Percentiles rank a stretch among this genome's conserved stretches.
phyloP scores from a whole-genome alignment of 2,797 vertebrate species.

The Eleutherodactylus coqui region DNA sequence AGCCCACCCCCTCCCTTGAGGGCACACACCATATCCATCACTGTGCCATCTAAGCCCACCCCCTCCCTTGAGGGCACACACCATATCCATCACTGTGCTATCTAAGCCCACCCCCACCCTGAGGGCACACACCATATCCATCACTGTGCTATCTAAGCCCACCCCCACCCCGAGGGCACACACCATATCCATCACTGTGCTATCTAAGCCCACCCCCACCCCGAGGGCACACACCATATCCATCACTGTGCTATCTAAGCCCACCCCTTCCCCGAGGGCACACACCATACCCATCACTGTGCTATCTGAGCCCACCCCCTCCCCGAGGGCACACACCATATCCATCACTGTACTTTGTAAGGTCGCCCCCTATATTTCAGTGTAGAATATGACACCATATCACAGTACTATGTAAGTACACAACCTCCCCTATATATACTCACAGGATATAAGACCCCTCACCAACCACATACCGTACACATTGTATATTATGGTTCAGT shows the following conservation, averaged over 20 bases:
- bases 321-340: neutral
- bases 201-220: neutral
- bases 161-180: neutral
- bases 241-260: neutral
- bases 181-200: too few relatives aligned
- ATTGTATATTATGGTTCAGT: too few relatives aligned
- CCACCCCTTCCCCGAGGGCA: neutral
- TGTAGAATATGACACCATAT: too few relatives aligned
- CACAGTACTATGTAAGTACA: neutral
- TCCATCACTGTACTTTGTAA: neutral
- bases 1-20: too few relatives aligned
- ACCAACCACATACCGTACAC: too few relatives aligned
- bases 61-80: neutral
- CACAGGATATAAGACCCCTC: too few relatives aligned
- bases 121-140: neutral
- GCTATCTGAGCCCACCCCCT: too few relatives aligned
- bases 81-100: neutral
- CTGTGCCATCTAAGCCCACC: neutral
- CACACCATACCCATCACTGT: neutral
- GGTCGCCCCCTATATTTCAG: too few relatives aligned
- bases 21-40: too few relatives aligned
- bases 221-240: neutral
- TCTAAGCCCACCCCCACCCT: neutral
- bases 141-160: neutral
- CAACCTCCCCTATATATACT: too few relatives aligned